phyloP scores from a whole-genome alignment of 2,888 invertebrate species.

The Aspidiotus destructor region DNA sequence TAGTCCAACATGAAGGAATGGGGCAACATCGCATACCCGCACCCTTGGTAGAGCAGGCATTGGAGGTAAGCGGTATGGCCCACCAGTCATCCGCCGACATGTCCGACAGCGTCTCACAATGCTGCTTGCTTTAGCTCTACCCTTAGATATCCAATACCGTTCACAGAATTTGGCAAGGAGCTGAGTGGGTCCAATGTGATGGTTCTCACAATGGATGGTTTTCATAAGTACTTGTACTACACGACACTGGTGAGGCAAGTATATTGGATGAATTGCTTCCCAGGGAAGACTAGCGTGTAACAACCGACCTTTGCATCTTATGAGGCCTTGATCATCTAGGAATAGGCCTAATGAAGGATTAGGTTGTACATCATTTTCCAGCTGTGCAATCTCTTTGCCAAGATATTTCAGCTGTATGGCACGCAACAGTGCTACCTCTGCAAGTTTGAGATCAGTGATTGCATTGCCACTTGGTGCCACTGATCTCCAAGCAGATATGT shows the following conservation, averaged over 20 bases:
- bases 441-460: too few species aligned
- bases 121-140: neutral
- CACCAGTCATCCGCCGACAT: neutral
- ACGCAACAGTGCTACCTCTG: too few species aligned
- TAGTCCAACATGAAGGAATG: neutral
- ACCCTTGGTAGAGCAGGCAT: neutral
- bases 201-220: neutral
- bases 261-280: neutral
- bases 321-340: neutral
- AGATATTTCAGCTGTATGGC: too few species aligned
- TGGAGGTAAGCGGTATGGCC: neutral
- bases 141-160: neutral
- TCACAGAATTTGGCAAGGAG: neutral
- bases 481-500: too few species aligned
- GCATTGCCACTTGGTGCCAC: too few species aligned
- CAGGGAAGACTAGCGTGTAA: neutral
- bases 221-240: neutral
- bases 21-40: neutral
- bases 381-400: too few species aligned
- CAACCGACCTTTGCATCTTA: neutral
- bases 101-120: neutral
- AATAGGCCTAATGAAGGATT: neutral
- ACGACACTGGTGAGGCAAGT: neutral
- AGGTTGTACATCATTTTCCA: neutral
- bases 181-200: neutral